Conservation (phyloP, 2,888 invertebrate species). For the Cremastinae sp. region DNA sequence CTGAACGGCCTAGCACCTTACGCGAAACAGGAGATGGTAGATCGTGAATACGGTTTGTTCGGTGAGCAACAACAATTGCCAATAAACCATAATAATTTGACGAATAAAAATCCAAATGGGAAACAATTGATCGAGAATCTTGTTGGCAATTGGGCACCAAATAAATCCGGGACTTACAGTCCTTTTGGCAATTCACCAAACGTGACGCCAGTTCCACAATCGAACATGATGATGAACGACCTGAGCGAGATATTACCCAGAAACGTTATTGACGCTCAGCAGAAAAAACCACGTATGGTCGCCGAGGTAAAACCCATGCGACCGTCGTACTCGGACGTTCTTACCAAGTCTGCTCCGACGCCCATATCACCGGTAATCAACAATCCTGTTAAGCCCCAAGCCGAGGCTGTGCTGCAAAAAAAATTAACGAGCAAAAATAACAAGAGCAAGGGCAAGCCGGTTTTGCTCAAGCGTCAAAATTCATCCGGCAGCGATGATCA, state of each 20-base stretch:
- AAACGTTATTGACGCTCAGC: constrained; percentile 55
- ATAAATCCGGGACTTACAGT: constrained; percentile 87
- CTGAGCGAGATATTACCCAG: constrained; percentile 71
- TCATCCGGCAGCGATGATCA: constrained; percentile 82
- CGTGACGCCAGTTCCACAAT: constrained; percentile 74
- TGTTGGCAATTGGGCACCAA: constrained; percentile 87
- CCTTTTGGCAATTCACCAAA: constrained; percentile 84
- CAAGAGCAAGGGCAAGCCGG: constrained; percentile 80
- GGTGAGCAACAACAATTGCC: constrained; percentile 68
- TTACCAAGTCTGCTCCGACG: constrained; percentile 85
- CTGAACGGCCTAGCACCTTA: constrained; percentile 71
- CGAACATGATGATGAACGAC: constrained; percentile 67
- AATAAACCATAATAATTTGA: constrained; percentile 61
- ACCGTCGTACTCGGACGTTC: constrained; percentile 91
- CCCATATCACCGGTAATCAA: constrained; percentile 72
- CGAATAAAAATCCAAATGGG: constrained; percentile 73
- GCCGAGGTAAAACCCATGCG: constrained; percentile 94
- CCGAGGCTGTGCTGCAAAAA: constrained; percentile 51
- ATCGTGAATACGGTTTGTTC: constrained; percentile 79
- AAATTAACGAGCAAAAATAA: constrained; percentile 75
- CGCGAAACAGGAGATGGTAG: constrained; percentile 69
- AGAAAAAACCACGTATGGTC: constrained; percentile 87
- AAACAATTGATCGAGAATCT: constrained; percentile 86
- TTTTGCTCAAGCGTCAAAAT: constrained; percentile 81
- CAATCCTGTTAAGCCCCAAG: constrained; percentile 43